Conservation (phyloP, 2,113 vertebrate species). For the Aspiorhynchus laticeps region DNA sequence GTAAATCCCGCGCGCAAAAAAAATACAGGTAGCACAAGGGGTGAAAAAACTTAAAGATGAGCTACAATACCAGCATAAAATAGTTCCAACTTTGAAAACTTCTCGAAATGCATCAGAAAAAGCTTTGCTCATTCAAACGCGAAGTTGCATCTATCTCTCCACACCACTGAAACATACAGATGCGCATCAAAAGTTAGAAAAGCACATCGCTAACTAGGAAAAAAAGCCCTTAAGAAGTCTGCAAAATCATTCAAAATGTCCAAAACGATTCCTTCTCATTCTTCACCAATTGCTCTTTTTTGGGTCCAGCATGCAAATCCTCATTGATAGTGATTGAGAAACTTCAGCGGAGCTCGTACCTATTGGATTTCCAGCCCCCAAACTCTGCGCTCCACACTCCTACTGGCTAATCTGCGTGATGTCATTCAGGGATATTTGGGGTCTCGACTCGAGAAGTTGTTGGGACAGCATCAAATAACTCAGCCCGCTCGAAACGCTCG, state of each 20-base stretch:
- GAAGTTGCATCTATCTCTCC: conserved; percentile 48
- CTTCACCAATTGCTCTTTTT: conserved; percentile 9
- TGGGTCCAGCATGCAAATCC: conserved; percentile 38
- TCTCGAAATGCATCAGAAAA: conserved; percentile 44
- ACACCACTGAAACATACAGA: conserved; percentile 25
- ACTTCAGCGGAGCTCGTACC: conserved; percentile 44
- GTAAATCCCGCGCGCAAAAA: conserved; percentile 1
- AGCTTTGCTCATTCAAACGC: conserved; percentile 47
- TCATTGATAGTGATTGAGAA: conserved; percentile 31
- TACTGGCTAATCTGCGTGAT: conserved; percentile 78
- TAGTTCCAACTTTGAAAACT: conserved; percentile 63
- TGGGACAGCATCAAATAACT: conserved; percentile 44
- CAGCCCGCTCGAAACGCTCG: conserved; percentile 10
- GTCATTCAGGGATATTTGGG: conserved; percentile 66
- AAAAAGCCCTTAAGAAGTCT: background rate
- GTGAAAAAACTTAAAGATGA: conserved; percentile 9
- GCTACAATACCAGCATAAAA: background rate
- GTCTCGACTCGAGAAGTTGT: conserved; percentile 38
- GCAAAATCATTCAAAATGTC: background rate
- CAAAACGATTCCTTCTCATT: background rate
- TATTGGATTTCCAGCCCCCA: conserved; percentile 68
- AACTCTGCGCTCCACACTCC: conserved; percentile 70
- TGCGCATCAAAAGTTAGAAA: conserved; percentile 37
- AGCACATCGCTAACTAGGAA: background rate
- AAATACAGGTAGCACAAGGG: background rate